Evolutionary conservation across 2,888 invertebrate species (phyloP).

Genomic region (Drosophila borealis): DNA sequence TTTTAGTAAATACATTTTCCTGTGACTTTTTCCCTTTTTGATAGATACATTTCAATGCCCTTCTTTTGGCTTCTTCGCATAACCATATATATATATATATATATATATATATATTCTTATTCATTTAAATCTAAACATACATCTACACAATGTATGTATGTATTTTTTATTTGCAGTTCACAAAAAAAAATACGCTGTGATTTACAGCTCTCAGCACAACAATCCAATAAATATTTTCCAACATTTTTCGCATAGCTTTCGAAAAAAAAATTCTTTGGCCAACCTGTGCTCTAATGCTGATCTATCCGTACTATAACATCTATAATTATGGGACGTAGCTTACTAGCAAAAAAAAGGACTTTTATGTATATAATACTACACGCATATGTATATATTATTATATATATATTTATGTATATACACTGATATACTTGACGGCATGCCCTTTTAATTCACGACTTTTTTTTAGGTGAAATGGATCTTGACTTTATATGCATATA

Average conservation of each 20-base stretch:
- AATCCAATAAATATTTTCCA: constrained; percentile 36
- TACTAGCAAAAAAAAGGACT: constrained; percentile 48
- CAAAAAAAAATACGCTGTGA: constrained; percentile 37
- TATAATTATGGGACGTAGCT: constrained; percentile 54
- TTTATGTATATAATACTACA: constrained; percentile 35
- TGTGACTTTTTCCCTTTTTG: constrained; percentile 13
- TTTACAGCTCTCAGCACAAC: constrained; percentile 62
- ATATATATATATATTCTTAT: constrained; percentile 23
- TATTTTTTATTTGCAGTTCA: constrained; percentile 39
- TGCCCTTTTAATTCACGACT: constrained; percentile 18
- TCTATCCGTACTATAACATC: constrained; percentile 30
- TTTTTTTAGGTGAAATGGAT: constrained; percentile 1
- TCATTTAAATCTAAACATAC: constrained; percentile 28
- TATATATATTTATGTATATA: constrained; percentile 18
- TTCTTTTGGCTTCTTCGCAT: constrained; percentile 7
- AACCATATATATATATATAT: constrained; percentile 19
- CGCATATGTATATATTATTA: constrained; percentile 27
- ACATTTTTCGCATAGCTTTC: constrained; percentile 25
- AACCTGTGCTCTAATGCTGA: constrained; percentile 56
- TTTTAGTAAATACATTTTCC: constrained; percentile 5
- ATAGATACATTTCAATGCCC: constrained; percentile 3
- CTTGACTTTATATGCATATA: constrained; percentile 17
- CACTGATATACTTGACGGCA: constrained; percentile 61
- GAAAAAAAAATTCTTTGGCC: constrained; percentile 55
- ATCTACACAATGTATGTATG: constrained; percentile 29